These are phyloP conservation scores for Actinernus sp. DNA, from an alignment of 92 coral and sea anemone genomes.

Conservation along the genomic window DNA sequence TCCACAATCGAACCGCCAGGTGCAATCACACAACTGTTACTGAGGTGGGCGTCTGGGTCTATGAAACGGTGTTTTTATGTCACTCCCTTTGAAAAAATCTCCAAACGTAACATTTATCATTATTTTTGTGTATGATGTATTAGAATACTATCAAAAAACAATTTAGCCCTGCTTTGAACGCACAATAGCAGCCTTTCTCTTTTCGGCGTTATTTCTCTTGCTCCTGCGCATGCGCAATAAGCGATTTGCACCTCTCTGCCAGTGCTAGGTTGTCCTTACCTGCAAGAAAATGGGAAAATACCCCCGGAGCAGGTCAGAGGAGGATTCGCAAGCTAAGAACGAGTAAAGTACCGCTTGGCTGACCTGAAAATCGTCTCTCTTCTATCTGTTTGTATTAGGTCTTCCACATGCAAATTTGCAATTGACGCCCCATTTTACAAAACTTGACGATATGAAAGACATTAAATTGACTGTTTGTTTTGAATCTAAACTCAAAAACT, in stretches of 20 bases:
- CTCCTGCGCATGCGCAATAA: constrained; percentile 91
- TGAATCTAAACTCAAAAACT: neutral
- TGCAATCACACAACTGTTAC: constrained; percentile 77
- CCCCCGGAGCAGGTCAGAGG: constrained; percentile 3
- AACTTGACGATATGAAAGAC: constrained; percentile 82
- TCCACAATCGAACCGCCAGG: constrained; percentile 69
- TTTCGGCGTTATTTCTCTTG: neutral
- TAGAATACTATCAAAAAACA: constrained; percentile 43
- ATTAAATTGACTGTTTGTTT: constrained; percentile 19
- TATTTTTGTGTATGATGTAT: constrained; percentile 36
- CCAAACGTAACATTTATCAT: constrained; percentile 40
- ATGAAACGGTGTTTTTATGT: constrained; percentile 7
- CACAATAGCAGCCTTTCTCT: constrained; percentile 16
- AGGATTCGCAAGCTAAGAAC: constrained; percentile 9
- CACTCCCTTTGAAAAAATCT: constrained; percentile 28
- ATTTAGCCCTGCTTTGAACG: constrained; percentile 6
- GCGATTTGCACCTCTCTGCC: neutral
- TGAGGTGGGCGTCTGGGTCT: constrained; percentile 78
- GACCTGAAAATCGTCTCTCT: neutral
- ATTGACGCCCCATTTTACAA: constrained; percentile 54
- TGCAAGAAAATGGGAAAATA: constrained; percentile 19
- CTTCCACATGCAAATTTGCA: constrained; percentile 51
- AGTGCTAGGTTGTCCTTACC: constrained; percentile 4
- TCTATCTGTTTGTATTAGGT: neutral
- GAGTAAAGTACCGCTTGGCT: neutral